Evolutionary conservation across 2,113 vertebrate genomes (phyloP).

Genomic region (Gobio gobio): DNA sequence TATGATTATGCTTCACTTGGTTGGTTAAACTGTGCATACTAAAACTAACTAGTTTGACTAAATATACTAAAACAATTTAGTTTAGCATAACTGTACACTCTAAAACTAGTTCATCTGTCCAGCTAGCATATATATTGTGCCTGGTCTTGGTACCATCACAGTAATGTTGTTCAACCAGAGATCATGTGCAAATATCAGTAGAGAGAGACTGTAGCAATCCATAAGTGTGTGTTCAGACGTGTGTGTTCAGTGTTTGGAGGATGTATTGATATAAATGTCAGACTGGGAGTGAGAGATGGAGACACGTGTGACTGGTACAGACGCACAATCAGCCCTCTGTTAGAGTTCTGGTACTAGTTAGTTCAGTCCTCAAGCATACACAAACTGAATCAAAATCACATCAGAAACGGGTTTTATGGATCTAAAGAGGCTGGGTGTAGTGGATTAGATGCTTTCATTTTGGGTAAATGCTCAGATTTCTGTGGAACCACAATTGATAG

Average conservation of each 20-base stretch:
- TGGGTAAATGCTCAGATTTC: neutral
- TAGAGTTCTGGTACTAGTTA: neutral
- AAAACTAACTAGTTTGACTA: neutral
- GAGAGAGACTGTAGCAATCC: neutral
- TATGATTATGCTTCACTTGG: no score
- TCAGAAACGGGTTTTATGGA: neutral
- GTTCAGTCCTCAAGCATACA: neutral
- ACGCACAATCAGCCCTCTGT: constrained; percentile 13
- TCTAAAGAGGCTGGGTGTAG: neutral
- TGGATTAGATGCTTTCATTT: neutral
- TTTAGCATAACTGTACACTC: neutral
- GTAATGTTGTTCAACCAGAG: neutral
- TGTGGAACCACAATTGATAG: neutral
- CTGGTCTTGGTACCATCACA: neutral
- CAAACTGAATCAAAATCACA: neutral
- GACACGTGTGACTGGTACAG: constrained; percentile 37
- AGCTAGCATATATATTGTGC: neutral
- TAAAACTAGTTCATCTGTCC: neutral
- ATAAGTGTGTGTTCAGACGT: constrained; percentile 11
- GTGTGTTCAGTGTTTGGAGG: neutral
- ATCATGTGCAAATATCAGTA: neutral
- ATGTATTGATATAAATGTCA: neutral
- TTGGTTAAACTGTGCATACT: neutral
- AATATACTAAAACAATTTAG: neutral
- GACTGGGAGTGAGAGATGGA: constrained; percentile 22